Base-by-base conservation (phyloP, 2,888 invertebrate genomes). In the Parnassius mnemosyne region DNA sequence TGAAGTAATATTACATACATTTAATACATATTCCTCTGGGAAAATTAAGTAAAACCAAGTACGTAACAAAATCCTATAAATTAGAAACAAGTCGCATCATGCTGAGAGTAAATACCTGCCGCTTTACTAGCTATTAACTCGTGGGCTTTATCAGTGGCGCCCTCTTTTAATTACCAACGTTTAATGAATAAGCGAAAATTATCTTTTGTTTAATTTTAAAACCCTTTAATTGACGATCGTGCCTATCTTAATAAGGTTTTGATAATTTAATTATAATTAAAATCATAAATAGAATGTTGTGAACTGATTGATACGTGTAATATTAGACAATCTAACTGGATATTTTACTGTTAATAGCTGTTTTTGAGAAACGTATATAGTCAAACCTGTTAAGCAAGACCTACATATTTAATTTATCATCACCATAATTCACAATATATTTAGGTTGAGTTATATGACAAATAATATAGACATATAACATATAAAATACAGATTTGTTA, bases 121-220 rank as follows among this genome's bases (percentile, higher is more conserved):
- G 49, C 50, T 41, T 51, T 13, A 43, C 55, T 44, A 52, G 16
- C 41, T 61, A 56, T 61, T 61, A 56, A 61, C 54, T 62, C 44
- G n/a, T 42, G 53, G 57, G 57, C 53, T 47, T 47, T 57, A 61
- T 61, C 61, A 61, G 57, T 49, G 52, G 53, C 61, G 53, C 53
- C 78, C 79, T 77, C 83, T 84, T 87, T 87, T 89, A 89, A 90
- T 89, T 85, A 62, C 53, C 62, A 49, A 87, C 85, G 76, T 84
- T 81, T 85, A 89, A 86, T 89, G 89, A 89, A 87, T 89, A 89
- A 89, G 89, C 88, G 85, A 89, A 89, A 89, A 89, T 90, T 88
- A 86, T 83, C 87, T 88, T 87, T 86, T 87, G 87, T 89, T 79
- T 84, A 83, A 85, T 83, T 83, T 72, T 71, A 75, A 80, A 84